These are phyloP conservation scores for Thamnophis sirtalis DNA, from an alignment of 2,113 vertebrate species.

Conservation along the genomic window DNA sequence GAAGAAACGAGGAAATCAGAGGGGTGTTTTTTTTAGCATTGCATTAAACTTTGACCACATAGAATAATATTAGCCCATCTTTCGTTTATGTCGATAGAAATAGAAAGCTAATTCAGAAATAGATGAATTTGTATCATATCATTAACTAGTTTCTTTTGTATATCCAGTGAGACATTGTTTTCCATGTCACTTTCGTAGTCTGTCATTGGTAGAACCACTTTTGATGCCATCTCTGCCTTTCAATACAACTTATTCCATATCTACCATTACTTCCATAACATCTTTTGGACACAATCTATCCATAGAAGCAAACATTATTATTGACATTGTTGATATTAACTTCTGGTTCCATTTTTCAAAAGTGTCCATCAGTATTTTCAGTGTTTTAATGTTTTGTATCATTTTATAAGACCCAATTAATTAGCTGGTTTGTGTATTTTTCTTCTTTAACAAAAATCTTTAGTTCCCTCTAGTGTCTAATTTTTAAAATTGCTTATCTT, in stretches of 20 bases:
- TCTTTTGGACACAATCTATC: not conserved
- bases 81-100: not conserved
- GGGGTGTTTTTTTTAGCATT: not conserved
- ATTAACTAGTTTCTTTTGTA: not conserved
- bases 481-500: not conserved
- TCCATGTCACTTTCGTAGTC: not conserved
- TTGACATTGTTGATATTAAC: not conserved
- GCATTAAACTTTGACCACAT: not conserved
- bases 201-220: not conserved
- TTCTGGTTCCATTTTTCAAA: not conserved
- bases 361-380: not conserved
- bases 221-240: not conserved
- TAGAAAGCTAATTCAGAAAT: not conserved
- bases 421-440: not conserved
- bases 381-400: not conserved
- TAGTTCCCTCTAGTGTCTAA: not conserved
- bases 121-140: not conserved
- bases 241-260: not conserved
- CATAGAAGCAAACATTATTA: not conserved
- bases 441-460: not conserved
- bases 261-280: not conserved
- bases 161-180: not conserved
- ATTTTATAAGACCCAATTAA: not conserved
- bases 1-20: not conserved
- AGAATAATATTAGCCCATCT: not conserved